Percentiles rank a stretch among this genome's conserved stretches.
Conservation (phyloP, 2,113 vertebrate genomes). For the Prunella himalayana region DNA sequence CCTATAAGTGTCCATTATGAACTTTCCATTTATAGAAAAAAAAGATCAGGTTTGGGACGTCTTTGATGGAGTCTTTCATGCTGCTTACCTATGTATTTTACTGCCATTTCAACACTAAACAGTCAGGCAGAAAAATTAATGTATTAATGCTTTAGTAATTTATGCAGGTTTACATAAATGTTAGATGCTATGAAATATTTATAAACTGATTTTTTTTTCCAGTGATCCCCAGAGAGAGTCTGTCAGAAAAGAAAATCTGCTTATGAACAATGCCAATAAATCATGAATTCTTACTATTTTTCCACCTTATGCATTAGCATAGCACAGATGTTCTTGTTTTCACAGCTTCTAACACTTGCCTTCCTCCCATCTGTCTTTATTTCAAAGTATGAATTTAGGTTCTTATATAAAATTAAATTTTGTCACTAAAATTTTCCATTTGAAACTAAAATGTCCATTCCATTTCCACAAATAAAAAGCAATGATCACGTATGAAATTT, state of each 20-base stretch:
- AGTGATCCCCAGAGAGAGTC: neutral
- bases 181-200: neutral
- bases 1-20: neutral
- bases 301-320: neutral
- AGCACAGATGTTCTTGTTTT: neutral
- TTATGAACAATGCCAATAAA: neutral
- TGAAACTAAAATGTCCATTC: neutral
- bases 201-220: neutral
- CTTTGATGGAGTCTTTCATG: neutral
- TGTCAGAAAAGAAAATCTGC: neutral
- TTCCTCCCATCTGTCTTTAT: neutral
- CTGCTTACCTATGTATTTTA: neutral
- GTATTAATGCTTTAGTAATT: neutral
- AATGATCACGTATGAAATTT: fast-evolving
- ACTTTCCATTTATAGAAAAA: neutral
- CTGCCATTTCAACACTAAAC: neutral
- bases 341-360: neutral
- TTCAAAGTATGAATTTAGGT: neutral
- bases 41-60: neutral
- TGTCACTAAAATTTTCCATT: neutral
- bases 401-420: neutral
- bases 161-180: neutral
- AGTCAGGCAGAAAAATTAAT: neutral
- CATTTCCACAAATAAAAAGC: neutral
- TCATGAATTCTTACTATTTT: neutral